Evolutionary conservation across 1,140 invertebrate genomes (phyloP).

Genomic region (Drosophila mauritiana): DNA sequence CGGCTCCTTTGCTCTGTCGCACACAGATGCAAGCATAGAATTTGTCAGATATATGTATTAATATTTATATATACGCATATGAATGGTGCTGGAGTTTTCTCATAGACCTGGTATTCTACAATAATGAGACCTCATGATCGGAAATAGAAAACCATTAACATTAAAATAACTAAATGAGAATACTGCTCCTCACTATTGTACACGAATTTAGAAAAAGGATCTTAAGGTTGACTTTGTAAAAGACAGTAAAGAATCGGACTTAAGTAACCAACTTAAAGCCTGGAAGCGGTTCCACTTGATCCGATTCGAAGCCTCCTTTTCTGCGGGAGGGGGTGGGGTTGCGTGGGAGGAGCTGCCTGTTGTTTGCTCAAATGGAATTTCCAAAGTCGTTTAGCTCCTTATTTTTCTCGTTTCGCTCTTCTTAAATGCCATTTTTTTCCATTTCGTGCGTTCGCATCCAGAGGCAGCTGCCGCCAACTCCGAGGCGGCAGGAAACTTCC

Average conservation of each 20-base stretch:
- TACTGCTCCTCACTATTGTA: too few relatives aligned
- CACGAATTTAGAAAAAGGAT: too few relatives aligned
- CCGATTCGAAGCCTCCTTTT: conserved; percentile 21
- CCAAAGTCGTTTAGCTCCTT: conserved; percentile 82
- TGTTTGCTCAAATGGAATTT: conserved; percentile 83
- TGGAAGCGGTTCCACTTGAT: conserved; percentile 34
- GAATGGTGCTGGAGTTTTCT: too few relatives aligned
- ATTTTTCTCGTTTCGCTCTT: conserved; percentile 83
- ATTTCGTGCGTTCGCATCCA: conserved; percentile 79
- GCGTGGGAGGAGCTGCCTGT: conserved; percentile 57
- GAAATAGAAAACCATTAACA: too few relatives aligned
- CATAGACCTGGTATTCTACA: too few relatives aligned
- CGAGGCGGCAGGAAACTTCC: conserved; percentile 31
- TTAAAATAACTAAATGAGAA: too few relatives aligned
- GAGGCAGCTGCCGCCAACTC: conserved; percentile 65
- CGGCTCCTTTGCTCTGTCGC: conserved; percentile 22
- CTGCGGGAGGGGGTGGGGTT: neutral
- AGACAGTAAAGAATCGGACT: conserved; percentile 23
- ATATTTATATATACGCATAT: neutral
- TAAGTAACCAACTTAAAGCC: conserved; percentile 46
- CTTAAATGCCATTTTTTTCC: conserved; percentile 83
- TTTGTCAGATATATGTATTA: conserved; percentile 1
- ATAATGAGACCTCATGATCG: too few relatives aligned
- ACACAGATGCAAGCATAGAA: conserved; percentile 26
- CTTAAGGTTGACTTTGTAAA: neutral